Base-by-base conservation (phyloP, 2,797 vertebrate species). In the Propithecus perrieri region DNA sequence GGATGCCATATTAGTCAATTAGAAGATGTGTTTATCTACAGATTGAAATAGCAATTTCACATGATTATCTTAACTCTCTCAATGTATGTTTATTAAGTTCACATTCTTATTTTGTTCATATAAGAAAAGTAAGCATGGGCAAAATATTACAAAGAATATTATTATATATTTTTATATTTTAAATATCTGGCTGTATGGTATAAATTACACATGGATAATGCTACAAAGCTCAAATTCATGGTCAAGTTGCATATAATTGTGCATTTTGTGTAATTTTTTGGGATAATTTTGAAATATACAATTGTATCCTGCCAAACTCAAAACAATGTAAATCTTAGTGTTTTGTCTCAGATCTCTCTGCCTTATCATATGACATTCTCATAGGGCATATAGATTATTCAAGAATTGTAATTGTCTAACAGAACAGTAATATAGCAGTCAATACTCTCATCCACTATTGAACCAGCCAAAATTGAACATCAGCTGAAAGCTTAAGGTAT, bases 291-390 rank as follows among this genome's bases (percentile, higher is more conserved):
- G 61, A 94, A 93, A 84, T 85, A 53, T 63, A 4, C 4, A 88
- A 71, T 57, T 67, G 9, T n/a, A n/a, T 48, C 30, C 18, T 85
- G 30, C 33, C 46, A 91, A 91, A 61, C 22, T 85, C 20, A 89
- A 91, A 86, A 79, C 38, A 91, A 74, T 53, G 10, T 15, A 59
- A 75, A 65, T 71, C 46, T 78, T 89, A 61, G 53, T 59, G 11
- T 79, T 93, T 93, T 95, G 41, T 76, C 67, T 97, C 48, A 78
- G 30, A 69, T 78, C 48, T 94, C 38, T 43, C 33, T 95, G 43
- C 14, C 28, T 91, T 67, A 81, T 63, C 48, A 92, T 85, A 84
- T 91, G 43, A n/a, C 33, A 20, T 94, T 90, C 48, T 94, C 72
- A 61, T 24, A 81, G 38, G n/a, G 48, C 35, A 59, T 67, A 93